A percentile compares a stretch with the other conserved stretches of the same genome.
These are phyloP conservation scores for Glaucidium brasilianum DNA, from an alignment of 2,113 vertebrate genomes.

Conservation along the genomic window DNA sequence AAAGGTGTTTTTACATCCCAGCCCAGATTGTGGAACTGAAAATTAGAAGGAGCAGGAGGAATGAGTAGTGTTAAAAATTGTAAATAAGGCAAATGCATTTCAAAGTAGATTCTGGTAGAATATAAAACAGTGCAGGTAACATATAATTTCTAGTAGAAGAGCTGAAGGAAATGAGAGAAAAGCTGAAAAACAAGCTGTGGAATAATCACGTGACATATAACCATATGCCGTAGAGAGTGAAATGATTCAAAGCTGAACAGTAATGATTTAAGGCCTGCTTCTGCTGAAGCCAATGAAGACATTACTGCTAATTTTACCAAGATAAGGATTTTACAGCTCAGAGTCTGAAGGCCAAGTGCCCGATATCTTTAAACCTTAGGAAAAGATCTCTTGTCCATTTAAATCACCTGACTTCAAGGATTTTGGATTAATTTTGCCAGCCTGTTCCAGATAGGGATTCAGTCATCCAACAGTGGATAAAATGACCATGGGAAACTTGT, in stretches of 20 bases:
- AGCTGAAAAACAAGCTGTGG: neutral
- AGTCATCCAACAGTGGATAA: neutral
- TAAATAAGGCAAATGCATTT: neutral
- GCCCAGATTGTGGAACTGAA: neutral
- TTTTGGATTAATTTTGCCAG: neutral
- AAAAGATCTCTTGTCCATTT: neutral
- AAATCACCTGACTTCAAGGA: neutral
- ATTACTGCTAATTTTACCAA: neutral
- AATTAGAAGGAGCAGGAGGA: neutral
- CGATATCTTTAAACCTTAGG: neutral
- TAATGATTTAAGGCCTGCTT: neutral
- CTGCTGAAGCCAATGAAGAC: neutral
- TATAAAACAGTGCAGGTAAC: conserved; percentile 1
- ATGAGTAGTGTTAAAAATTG: neutral
- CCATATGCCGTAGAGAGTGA: neutral
- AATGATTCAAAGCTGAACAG: neutral
- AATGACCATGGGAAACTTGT: neutral
- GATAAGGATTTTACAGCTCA: neutral
- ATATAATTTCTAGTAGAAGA: neutral
- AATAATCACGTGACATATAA: conserved; percentile 13
- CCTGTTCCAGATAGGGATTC: neutral
- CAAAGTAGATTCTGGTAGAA: neutral
- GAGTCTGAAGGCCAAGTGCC: neutral
- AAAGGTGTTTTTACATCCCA: neutral
- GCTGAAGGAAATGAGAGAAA: conserved; percentile 7